phyloP scores from a whole-genome alignment of 2,888 invertebrate genomes.

The Adelphocoris suturalis region DNA sequence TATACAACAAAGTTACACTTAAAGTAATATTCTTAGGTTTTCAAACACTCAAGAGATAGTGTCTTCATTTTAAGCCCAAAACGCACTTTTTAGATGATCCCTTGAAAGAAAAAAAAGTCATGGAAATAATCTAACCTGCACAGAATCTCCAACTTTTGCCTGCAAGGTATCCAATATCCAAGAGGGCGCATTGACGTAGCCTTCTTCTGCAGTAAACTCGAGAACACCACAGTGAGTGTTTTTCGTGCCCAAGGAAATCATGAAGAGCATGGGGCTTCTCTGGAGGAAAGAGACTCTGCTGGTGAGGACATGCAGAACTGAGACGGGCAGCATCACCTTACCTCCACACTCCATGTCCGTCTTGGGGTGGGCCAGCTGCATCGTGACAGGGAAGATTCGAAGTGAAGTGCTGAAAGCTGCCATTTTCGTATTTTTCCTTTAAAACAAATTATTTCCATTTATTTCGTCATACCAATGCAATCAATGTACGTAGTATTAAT shows the following conservation, averaged over 20 bases:
- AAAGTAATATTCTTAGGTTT: too few species aligned
- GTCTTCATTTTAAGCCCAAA: too few species aligned
- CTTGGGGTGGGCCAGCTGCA: conserved; percentile 34
- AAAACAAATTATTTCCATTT: neutral
- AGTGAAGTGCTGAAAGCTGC: conserved; percentile 35
- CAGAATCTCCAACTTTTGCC: conserved; percentile 91
- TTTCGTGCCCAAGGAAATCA: conserved; percentile 83
- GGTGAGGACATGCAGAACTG: conserved; percentile 94
- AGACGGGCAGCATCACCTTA: conserved; percentile 99
- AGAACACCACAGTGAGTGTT: conserved; percentile 97
- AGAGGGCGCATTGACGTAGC: conserved; percentile 96
- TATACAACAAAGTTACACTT: too few species aligned
- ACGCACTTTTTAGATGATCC: too few species aligned
- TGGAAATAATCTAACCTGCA: conserved; percentile 82
- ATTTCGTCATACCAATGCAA: too few species aligned
- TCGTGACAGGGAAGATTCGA: conserved; percentile 57
- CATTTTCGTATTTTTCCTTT: conserved; percentile 27
- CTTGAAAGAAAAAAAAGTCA: too few species aligned
- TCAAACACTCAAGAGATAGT: too few species aligned
- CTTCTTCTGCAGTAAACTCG: conserved; percentile 99
- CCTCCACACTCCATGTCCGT: conserved; percentile 95
- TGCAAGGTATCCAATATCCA: conserved; percentile 99
- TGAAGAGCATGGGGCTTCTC: conserved; percentile 95
- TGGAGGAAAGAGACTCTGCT: conserved; percentile 80
- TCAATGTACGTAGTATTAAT: too few species aligned